Evolutionary conservation across 2,888 invertebrate species (phyloP).

Genomic region (Ypsolopha sequella): DNA sequence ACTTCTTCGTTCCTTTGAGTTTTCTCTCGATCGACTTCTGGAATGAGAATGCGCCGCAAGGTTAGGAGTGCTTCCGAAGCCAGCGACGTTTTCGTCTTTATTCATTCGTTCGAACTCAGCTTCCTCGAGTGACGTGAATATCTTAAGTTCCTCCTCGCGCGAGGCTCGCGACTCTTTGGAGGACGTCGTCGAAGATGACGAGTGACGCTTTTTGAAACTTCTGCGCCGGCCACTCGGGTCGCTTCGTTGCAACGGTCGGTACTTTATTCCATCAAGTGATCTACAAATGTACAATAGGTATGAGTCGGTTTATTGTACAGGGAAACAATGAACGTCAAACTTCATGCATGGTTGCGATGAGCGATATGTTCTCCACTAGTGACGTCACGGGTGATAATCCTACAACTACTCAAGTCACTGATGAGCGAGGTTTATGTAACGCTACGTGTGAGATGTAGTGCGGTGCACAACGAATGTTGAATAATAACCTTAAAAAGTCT

Average conservation of each 20-base stretch:
- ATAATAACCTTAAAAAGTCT: constrained; percentile 67
- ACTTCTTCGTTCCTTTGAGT: constrained; percentile 35
- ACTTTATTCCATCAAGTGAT: constrained; percentile 76
- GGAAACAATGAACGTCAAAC: constrained; percentile 23
- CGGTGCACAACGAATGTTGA: constrained; percentile 22
- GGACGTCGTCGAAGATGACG: constrained; percentile 73
- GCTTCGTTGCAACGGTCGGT: constrained; percentile 70
- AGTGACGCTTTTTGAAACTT: constrained; percentile 72
- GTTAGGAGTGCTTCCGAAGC: constrained; percentile 59
- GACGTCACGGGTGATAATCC: constrained; percentile 16
- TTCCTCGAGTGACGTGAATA: constrained; percentile 75
- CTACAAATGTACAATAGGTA: constrained; percentile 55
- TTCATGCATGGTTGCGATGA: constrained; percentile 36
- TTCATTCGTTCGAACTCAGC: constrained; percentile 64
- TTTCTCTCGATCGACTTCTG: constrained; percentile 65
- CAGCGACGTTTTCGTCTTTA: constrained; percentile 26
- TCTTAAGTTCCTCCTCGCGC: constrained; percentile 73
- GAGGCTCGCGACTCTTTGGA: constrained; percentile 73
- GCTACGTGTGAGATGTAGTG: constrained; percentile 28
- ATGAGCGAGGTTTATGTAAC: constrained; percentile 29
- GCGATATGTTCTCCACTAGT: constrained; percentile 14
- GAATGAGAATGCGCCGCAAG: constrained; percentile 64
- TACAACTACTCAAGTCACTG: constrained; percentile 32
- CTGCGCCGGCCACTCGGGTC: constrained; percentile 73
- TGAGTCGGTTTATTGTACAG: constrained; percentile 55